Percentiles rank a stretch among this genome's conserved stretches.
These are phyloP conservation scores for Thunnus maccoyii DNA, from an alignment of 2,113 vertebrate species.

Conservation along the genomic window DNA sequence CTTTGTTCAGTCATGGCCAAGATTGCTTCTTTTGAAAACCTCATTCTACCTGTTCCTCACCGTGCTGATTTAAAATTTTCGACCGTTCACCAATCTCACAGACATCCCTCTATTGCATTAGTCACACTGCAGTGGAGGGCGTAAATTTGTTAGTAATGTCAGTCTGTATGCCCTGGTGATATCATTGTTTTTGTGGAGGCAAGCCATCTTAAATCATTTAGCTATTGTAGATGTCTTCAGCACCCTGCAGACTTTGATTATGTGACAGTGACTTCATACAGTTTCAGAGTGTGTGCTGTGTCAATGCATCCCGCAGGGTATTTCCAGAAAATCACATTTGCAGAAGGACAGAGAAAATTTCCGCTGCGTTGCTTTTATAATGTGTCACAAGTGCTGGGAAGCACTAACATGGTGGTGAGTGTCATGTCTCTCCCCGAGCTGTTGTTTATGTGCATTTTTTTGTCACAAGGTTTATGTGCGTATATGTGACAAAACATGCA, in stretches of 20 bases:
- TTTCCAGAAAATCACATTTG: slow-evolving; percentile 62
- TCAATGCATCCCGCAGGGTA: slow-evolving; percentile 27
- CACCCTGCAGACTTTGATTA: slow-evolving; percentile 47
- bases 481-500: background rate
- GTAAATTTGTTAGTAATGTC: slow-evolving; percentile 47
- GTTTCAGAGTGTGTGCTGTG: background rate
- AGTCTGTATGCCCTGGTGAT: slow-evolving; percentile 37
- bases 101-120: background rate
- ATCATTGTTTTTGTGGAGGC: slow-evolving; percentile 48
- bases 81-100: background rate
- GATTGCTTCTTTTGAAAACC: slow-evolving; percentile 17
- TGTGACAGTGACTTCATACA: slow-evolving; percentile 55
- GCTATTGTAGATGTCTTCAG: slow-evolving; percentile 39
- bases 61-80: slow-evolving; percentile 15
- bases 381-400: slow-evolving; percentile 42
- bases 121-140: slow-evolving; percentile 49
- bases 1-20: slow-evolving; percentile 51
- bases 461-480: slow-evolving; percentile 17
- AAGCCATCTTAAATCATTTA: slow-evolving; percentile 48
- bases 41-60: slow-evolving; percentile 20
- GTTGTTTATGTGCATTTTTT: slow-evolving; percentile 14
- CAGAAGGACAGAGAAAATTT: slow-evolving; percentile 48
- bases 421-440: slow-evolving; percentile 36
- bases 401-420: slow-evolving; percentile 8
- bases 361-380: slow-evolving; percentile 10